Evolutionary conservation across 2,113 vertebrate species (phyloP), one percentile per base, ranked within the genome.

Genomic region (Mugil cephalus): DNA sequence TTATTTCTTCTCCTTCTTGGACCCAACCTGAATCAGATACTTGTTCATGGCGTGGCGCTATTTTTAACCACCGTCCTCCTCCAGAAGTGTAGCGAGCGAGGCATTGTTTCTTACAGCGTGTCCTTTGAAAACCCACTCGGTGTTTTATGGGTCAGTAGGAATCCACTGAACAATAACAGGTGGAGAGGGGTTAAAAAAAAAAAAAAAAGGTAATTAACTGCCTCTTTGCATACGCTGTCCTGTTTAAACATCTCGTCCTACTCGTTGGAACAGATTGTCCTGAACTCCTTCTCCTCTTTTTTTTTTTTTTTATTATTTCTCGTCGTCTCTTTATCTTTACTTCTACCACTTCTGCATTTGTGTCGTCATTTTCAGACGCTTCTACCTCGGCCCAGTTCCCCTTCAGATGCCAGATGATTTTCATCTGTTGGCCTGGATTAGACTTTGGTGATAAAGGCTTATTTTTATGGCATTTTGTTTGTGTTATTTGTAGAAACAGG

Each of bases 31-130:
- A 79, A 61, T 39, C 60, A 4, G 60, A 61, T 72, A 50, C 54
- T 70, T 42, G 36, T 34, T 11, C 40, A 43, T 63, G 40, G 19
- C 35, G 1, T 17, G n/a, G 13, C 43, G 14, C 77, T 86, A 83
- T 89, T 89, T 81, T 77, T 91, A 88, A 79, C 79, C 59, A 3
- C 7, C 17, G 5, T 48, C 78, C 83, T 86, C 74, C 79, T 72
- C 64, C 61, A 77, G 64, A 46, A 48, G 59, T 24, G 11, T 0
- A 21, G 48, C 59, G 74, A 83, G 82, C 8, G 53, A 80, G 39
- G 39, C 17, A 19, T 79, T 84, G 75, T 83, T 80, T 78, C 58
- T 77, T 45, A 7, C 13, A 61, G 55, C 56, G 6, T 36, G 46
- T 30, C 24, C 19, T 7, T 47, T 56, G n/a, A 77, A 78, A 82